Conservation (phyloP, 2,113 vertebrate genomes). For the Leiothrix lutea region DNA sequence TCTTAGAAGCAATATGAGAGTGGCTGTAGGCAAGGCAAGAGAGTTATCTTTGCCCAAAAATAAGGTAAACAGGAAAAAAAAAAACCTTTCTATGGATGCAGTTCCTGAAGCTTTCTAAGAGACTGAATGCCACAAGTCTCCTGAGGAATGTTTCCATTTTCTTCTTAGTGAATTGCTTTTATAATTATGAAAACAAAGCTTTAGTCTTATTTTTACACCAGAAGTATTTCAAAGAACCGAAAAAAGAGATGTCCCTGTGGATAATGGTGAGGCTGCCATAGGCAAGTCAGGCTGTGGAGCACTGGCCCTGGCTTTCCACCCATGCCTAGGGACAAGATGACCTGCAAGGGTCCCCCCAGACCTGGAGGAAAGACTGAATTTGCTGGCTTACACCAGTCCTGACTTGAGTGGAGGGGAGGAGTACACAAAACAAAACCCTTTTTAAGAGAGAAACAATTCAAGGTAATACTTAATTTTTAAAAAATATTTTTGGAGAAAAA, state of each 20-base stretch:
- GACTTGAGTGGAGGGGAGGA: accelerated
- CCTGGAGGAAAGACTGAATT: background rate
- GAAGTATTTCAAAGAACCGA: background rate
- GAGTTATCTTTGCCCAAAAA: background rate
- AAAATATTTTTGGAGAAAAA: background rate
- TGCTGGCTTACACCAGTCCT: background rate
- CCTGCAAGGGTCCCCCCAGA: background rate
- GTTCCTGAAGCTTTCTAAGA: background rate
- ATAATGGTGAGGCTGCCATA: background rate
- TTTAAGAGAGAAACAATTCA: background rate
- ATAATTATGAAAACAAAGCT: background rate
- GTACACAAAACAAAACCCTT: background rate
- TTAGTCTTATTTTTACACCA: background rate
- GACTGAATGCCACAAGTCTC: background rate
- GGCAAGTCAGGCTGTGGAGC: background rate
- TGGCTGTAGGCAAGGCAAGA: background rate
- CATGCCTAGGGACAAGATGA: accelerated
- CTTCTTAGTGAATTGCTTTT: background rate
- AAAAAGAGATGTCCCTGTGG: background rate
- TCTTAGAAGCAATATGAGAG: background rate
- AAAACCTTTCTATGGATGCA: background rate
- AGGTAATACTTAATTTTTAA: background rate
- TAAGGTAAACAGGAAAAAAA: background rate
- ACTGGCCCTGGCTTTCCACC: background rate
- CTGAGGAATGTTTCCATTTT: background rate